phyloP scores from a whole-genome alignment of 2,888 invertebrate species.

The Tenthredo scrophulariae region DNA sequence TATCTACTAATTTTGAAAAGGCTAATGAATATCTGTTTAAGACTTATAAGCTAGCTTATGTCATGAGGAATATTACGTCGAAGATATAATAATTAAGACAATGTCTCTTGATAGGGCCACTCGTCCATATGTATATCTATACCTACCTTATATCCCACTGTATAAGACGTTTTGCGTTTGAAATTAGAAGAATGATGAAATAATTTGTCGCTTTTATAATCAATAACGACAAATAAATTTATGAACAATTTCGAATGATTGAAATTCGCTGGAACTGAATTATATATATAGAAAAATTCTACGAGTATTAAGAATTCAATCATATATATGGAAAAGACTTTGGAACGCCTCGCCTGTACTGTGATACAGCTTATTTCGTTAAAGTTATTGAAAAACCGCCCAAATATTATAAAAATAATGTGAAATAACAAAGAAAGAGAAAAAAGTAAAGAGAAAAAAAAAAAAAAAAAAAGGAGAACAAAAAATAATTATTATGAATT shows the following conservation, averaged over 20 bases:
- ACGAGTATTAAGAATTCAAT: constrained; percentile 6
- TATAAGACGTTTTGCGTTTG: neutral
- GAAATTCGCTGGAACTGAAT: neutral
- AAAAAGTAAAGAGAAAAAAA: constrained; percentile 56
- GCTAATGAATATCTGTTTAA: constrained; percentile 13
- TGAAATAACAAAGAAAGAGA: constrained; percentile 56
- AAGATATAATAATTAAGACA: neutral
- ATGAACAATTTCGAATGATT: neutral
- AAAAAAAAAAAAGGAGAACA: constrained; percentile 12
- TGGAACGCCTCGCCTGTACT: constrained; percentile 48
- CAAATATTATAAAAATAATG: constrained; percentile 55
- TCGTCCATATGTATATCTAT: neutral
- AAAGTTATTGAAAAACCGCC: constrained; percentile 47
- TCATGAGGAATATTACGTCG: constrained; percentile 5
- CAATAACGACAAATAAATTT: neutral
- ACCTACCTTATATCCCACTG: neutral
- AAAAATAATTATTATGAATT: neutral
- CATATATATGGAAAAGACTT: constrained; percentile 12
- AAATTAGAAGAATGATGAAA: neutral
- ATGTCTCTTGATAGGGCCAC: neutral
- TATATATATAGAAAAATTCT: neutral
- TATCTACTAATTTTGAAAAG: constrained; percentile 16
- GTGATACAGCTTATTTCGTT: constrained; percentile 51
- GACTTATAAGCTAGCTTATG: neutral
- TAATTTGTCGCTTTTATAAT: neutral